Evolutionary conservation across 2,113 vertebrate species (phyloP).

Genomic region (Oceanites oceanicus): DNA sequence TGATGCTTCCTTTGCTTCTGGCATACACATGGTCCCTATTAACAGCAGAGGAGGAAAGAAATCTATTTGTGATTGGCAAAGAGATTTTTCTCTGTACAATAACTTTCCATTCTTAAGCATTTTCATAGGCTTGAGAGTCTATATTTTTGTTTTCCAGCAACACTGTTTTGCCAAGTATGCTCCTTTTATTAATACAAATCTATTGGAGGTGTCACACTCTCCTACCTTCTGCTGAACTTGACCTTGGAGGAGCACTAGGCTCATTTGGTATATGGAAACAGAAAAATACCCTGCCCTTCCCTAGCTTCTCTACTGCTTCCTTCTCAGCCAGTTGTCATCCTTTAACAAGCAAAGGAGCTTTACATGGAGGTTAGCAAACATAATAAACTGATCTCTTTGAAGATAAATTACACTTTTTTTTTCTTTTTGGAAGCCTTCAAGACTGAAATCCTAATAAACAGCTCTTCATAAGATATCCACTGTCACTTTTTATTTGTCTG

Average conservation of each 20-base stretch:
- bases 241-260: slow-evolving; percentile 21
- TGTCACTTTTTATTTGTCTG: slow-evolving; percentile 46
- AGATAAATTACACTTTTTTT: neutral
- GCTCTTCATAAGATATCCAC: slow-evolving; percentile 11
- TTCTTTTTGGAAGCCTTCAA: neutral
- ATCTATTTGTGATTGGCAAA: neutral
- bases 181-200: slow-evolving; percentile 13
- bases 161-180: neutral
- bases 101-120: slow-evolving; percentile 18
- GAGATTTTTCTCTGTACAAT: neutral
- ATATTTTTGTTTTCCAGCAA: neutral
- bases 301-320: neutral
- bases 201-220: neutral
- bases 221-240: neutral
- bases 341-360: slow-evolving; percentile 18
- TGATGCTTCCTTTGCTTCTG: neutral
- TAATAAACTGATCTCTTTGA: slow-evolving; percentile 28
- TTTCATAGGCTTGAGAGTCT: neutral
- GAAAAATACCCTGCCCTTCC: neutral
- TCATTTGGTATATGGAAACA: neutral
- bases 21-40: neutral
- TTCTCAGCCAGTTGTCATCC: neutral
- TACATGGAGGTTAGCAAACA: slow-evolving; percentile 9
- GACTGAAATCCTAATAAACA: slow-evolving; percentile 23
- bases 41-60: neutral